Evolutionary conservation across 2,113 vertebrate species (phyloP), one percentile per base, ranked within the genome.

Genomic region (Lepisosteus oculatus): DNA sequence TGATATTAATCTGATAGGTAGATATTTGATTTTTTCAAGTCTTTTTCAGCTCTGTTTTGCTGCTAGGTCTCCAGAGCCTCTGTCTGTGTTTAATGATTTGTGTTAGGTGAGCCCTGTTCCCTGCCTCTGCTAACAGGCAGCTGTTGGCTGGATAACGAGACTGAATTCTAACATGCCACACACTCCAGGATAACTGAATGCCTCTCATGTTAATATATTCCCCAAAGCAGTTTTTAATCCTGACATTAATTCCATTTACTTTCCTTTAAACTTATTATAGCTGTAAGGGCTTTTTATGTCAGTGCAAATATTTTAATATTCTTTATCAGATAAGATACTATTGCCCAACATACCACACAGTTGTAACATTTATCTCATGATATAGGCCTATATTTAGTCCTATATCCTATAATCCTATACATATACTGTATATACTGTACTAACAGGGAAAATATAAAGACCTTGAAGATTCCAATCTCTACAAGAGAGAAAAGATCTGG

Each of bases 261-360:
- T 67, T 71, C 55, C 61, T 74, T 63, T 69, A 71, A 73, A 63
- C 70, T 78, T 61, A 73, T 79, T 64, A 74, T 74, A 64, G n/a
- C 69, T 70, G 42, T 9, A 12, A 62, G 75, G 65, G 64, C 62
- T 51, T 51, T 51, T 51, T 51, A 75, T 81, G 55, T 80, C 59
- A 76, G 70, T 51, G 55, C 65, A 69, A 68, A 75, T 79, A 76
- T 72, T 71, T 76, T 68, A 54, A 61, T 59, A 67, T 65, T 12
- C 76, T 29, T 72, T 51, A 72, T 76, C 55, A 76, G 67, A 79
- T 79, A 15, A 74, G 70, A 44, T 29, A 51, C 55, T 51, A 1
- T 9, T 51, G 47, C 8, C 54, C 41, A 65, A 65, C 7, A 66
- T 71, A 64, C 61, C 62, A 67, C 64, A 8, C 14, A 17, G 64